A percentile compares a stretch with the other conserved stretches of the same genome.
Conservation (phyloP, 2,113 vertebrate genomes). For the Calyptommatus sinebrachiatus region DNA sequence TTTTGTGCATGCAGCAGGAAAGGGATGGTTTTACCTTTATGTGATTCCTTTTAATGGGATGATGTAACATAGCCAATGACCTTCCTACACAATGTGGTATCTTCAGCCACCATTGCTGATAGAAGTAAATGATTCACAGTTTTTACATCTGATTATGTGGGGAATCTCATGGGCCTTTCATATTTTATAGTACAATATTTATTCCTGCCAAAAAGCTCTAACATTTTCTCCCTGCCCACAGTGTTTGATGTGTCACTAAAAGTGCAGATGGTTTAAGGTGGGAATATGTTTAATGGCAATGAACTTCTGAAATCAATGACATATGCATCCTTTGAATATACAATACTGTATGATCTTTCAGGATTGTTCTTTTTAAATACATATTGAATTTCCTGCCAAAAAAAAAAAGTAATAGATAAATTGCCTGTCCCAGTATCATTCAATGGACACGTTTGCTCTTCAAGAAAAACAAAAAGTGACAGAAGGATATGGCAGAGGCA, state of each 20-base stretch:
- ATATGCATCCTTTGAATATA: background rate
- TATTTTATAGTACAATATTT: constrained; percentile 7
- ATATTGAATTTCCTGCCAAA: background rate
- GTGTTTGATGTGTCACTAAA: background rate
- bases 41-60: constrained; percentile 37
- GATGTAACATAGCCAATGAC: constrained; percentile 36
- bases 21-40: constrained; percentile 47
- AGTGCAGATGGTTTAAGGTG: background rate
- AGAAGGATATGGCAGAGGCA: background rate
- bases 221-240: background rate
- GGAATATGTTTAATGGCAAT: background rate
- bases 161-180: background rate
- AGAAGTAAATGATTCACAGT: background rate
- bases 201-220: background rate
- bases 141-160: rapidly evolving
- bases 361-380: background rate
- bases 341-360: background rate
- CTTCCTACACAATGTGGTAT: background rate
- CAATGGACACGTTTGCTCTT: background rate
- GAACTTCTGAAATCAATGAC: background rate
- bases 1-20: constrained; percentile 24
- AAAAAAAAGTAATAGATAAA: no score
- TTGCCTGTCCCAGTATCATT: background rate
- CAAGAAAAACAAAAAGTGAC: background rate
- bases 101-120: rapidly evolving